Conservation (phyloP, 2,888 invertebrate species). For the Erebia aethiops region DNA sequence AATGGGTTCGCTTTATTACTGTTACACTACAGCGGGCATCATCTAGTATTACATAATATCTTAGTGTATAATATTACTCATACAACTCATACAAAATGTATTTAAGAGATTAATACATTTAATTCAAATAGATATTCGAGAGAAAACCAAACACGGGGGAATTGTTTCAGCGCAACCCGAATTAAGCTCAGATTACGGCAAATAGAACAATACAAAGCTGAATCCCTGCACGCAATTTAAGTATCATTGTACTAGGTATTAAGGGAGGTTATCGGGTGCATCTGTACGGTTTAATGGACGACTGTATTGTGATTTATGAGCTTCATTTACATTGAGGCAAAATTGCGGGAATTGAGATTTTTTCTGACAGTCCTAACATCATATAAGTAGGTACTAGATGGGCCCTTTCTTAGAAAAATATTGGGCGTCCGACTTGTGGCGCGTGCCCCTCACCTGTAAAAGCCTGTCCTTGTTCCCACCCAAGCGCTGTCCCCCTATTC, state of each 20-base stretch:
- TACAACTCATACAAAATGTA: neutral
- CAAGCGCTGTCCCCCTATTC: too few relatives aligned
- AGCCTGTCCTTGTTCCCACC: too few relatives aligned
- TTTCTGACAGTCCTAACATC: neutral
- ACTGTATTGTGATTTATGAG: slow-evolving; percentile 20
- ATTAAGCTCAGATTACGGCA: slow-evolving; percentile 33
- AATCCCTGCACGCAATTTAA: slow-evolving; percentile 21
- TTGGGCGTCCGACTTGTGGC: too few relatives aligned
- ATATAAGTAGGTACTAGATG: too few relatives aligned
- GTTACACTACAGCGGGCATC: too few relatives aligned
- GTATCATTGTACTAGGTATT: slow-evolving; percentile 22
- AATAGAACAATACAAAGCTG: slow-evolving; percentile 32
- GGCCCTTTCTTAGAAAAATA: too few relatives aligned
- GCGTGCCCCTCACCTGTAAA: too few relatives aligned
- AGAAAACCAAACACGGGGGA: slow-evolving; percentile 32
- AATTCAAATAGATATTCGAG: slow-evolving; percentile 33
- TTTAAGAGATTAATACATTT: slow-evolving; percentile 24
- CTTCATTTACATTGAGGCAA: slow-evolving; percentile 23
- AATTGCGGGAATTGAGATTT: slow-evolving; percentile 9
- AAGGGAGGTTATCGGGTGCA: slow-evolving; percentile 22
- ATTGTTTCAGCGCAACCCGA: slow-evolving; percentile 28
- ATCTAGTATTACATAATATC: too few relatives aligned
- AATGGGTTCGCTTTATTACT: too few relatives aligned
- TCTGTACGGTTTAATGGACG: slow-evolving; percentile 5
- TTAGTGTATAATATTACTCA: too few relatives aligned